Percentiles rank a stretch among this genome's conserved stretches.
These are phyloP conservation scores for Sebastes aleutianus DNA, from an alignment of 2,797 vertebrate species.

Conservation along the genomic window DNA sequence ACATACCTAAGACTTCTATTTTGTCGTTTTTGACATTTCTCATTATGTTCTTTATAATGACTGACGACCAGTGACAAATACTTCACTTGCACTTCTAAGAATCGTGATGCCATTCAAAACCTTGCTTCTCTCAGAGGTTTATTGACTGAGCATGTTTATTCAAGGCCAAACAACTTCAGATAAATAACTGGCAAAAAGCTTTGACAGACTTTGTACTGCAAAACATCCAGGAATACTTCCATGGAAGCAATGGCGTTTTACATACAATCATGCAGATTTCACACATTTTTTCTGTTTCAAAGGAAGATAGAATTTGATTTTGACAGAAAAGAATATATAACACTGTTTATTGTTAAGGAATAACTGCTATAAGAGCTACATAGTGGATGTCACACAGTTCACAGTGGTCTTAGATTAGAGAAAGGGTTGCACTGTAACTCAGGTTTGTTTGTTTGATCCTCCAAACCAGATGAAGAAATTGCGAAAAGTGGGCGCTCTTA, in stretches of 20 bases:
- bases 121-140: not conserved
- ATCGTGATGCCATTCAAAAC: not conserved
- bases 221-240: not conserved
- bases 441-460: not conserved
- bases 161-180: slow-evolving; percentile 19
- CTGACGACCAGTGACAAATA: not conserved
- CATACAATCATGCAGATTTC: not conserved
- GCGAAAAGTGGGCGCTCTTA: not conserved
- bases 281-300: not conserved
- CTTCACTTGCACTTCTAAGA: not conserved
- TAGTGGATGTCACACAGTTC: not conserved
- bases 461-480: not conserved
- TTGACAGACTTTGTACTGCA: not conserved
- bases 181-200: not conserved
- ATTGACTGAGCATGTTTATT: slow-evolving; percentile 2
- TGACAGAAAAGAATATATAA: not conserved
- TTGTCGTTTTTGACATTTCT: not conserved
- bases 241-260: not conserved
- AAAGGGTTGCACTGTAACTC: not conserved
- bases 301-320: not conserved
- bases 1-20: not conserved
- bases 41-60: not conserved
- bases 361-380: not conserved
- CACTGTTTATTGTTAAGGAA: not conserved
- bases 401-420: not conserved